Evolutionary conservation across 2,888 invertebrate species (phyloP).

Genomic region (Cerastis leucographa): DNA sequence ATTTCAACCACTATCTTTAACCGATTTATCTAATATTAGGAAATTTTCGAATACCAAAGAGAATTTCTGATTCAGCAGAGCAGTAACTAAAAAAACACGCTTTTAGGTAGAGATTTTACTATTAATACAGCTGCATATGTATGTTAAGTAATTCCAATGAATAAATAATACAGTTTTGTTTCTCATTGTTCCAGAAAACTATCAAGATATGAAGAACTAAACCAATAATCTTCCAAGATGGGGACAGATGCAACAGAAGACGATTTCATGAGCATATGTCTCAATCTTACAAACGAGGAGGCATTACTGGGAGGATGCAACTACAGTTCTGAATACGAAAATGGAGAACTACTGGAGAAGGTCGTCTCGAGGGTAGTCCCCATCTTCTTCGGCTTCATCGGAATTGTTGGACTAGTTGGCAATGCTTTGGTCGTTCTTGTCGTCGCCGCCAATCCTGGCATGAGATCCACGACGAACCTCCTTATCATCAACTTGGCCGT

Average conservation of each 20-base stretch:
- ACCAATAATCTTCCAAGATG: conserved; percentile 72
- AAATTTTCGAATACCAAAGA: too few relatives aligned
- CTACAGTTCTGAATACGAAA: conserved; percentile 84
- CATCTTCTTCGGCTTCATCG: conserved; percentile 96
- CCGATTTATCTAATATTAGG: too few relatives aligned
- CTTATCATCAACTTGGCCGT: conserved; percentile 97
- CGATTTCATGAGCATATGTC: conserved; percentile 86
- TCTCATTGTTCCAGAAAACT: conserved; percentile 77
- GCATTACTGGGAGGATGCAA: conserved; percentile 81
- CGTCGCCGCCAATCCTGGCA: conserved; percentile 96
- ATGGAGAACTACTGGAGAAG: conserved; percentile 90
- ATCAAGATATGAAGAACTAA: conserved; percentile 71
- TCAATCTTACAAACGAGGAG: conserved; percentile 84
- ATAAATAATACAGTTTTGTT: conserved; percentile 12
- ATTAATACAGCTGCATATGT: too few relatives aligned
- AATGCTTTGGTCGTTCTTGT: conserved; percentile 97
- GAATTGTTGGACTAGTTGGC: conserved; percentile 96
- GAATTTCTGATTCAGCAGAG: too few relatives aligned
- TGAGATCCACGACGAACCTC: conserved; percentile 98
- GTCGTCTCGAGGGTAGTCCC: conserved; percentile 94
- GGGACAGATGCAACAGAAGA: conserved; percentile 82
- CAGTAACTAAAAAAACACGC: too few relatives aligned
- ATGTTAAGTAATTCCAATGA: not conserved
- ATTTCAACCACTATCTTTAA: too few relatives aligned
- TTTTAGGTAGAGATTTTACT: too few relatives aligned